A percentile compares a stretch with the other conserved stretches of the same genome.
phyloP scores from a whole-genome alignment of 2,113 vertebrate genomes.

The Apodemus speciosus region DNA sequence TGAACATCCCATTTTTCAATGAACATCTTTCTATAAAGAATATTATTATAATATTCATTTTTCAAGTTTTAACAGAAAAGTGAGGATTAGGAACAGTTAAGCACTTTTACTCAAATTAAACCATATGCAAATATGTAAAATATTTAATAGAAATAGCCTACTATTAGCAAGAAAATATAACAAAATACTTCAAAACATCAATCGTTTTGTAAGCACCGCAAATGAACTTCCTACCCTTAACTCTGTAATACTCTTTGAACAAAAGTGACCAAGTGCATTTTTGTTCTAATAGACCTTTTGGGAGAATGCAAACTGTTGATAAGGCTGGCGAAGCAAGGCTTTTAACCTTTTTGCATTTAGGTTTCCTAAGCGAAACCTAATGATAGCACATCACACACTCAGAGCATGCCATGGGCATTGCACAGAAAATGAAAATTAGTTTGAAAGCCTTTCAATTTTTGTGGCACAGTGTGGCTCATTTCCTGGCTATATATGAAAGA shows the following conservation, averaged over 20 bases:
- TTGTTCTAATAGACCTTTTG: constrained; percentile 59
- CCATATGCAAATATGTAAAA: constrained; percentile 36
- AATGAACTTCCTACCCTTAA: constrained; percentile 48
- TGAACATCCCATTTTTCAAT: background rate
- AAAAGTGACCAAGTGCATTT: constrained; percentile 56
- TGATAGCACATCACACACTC: constrained; percentile 41
- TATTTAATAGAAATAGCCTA: constrained; percentile 18
- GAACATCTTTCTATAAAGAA: background rate
- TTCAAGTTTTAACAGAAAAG: background rate
- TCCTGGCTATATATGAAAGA: constrained; percentile 67
- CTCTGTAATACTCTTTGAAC: constrained; percentile 7
- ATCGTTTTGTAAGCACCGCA: background rate
- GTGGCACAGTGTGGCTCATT: constrained; percentile 4
- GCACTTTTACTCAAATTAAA: background rate
- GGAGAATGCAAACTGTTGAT: constrained; percentile 71
- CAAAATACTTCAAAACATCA: constrained; percentile 51
- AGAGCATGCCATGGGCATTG: constrained; percentile 23
- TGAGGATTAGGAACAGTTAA: background rate
- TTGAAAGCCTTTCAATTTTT: constrained; percentile 71
- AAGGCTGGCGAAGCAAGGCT: constrained; percentile 68
- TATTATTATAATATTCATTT: background rate
- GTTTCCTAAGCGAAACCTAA: constrained; percentile 65
- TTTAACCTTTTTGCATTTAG: constrained; percentile 77
- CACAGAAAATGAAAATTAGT: constrained; percentile 71
- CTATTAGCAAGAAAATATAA: background rate